phyloP scores from a whole-genome alignment of 2,888 invertebrate species.

The Acrobasis consociella region DNA sequence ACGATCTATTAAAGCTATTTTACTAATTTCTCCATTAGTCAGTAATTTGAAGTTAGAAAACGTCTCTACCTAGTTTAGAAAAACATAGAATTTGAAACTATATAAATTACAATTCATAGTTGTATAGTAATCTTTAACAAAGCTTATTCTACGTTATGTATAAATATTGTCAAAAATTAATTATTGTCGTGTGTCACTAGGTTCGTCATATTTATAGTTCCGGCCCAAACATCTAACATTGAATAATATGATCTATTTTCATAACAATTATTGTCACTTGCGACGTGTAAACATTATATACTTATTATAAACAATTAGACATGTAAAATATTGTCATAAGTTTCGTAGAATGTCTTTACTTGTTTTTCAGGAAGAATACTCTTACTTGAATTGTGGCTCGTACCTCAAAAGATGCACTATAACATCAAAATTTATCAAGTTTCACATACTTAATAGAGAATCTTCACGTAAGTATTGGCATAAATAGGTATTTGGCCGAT shows the following conservation, averaged over 20 bases:
- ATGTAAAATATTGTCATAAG: slow-evolving; percentile 24
- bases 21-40: slow-evolving; percentile 57
- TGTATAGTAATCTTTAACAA: slow-evolving; percentile 39
- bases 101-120: slow-evolving; percentile 27
- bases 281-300: slow-evolving; percentile 23
- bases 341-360: neutral
- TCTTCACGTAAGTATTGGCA: too few relatives aligned
- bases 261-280: slow-evolving; percentile 26
- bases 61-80: slow-evolving; percentile 26
- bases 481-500: too few relatives aligned
- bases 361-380: slow-evolving; percentile 10
- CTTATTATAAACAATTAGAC: slow-evolving; percentile 19
- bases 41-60: slow-evolving; percentile 31
- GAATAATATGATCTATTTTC: slow-evolving; percentile 19
- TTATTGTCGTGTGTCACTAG: slow-evolving; percentile 39
- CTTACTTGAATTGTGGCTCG: neutral
- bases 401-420: neutral
- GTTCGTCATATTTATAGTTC: slow-evolving; percentile 15
- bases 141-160: slow-evolving; percentile 40
- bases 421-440: too few relatives aligned
- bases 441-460: too few relatives aligned
- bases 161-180: slow-evolving; percentile 52
- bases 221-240: slow-evolving; percentile 26
- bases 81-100: slow-evolving; percentile 26
- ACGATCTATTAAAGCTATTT: slow-evolving; percentile 77